These are phyloP conservation scores for Galagoides demidoff DNA, from an alignment of 2,797 vertebrate genomes.

Conservation along the genomic window DNA sequence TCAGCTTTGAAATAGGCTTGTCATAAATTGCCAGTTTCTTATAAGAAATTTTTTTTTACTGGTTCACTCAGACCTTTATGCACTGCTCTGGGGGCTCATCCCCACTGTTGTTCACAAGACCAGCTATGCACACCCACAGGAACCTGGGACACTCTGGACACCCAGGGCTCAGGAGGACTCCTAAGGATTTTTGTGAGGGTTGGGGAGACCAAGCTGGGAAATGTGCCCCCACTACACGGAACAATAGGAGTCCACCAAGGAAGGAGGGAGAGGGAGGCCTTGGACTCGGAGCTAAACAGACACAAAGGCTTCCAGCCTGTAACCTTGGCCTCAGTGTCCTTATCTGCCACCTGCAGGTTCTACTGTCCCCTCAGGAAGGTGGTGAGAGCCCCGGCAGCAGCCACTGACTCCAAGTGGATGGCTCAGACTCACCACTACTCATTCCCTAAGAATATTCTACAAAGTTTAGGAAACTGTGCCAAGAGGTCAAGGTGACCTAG, in stretches of 20 bases:
- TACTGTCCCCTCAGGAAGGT: accelerated
- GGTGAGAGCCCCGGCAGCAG: not conserved
- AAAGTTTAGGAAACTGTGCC: not conserved
- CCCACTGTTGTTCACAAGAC: not conserved
- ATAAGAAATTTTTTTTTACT: not conserved
- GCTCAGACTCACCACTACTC: not conserved
- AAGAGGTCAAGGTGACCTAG: not conserved
- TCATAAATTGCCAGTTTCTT: conserved; percentile 15
- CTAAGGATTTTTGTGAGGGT: not conserved
- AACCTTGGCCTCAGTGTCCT: not conserved
- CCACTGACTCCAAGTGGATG: not conserved
- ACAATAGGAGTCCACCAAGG: not conserved
- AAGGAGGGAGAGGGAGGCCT: accelerated
- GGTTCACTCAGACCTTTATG: not conserved
- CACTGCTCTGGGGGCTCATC: not conserved
- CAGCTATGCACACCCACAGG: not conserved
- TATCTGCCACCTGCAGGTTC: not conserved
- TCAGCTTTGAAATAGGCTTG: conserved; percentile 15
- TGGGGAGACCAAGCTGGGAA: not conserved
- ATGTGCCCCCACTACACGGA: not conserved
- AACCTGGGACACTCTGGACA: not conserved
- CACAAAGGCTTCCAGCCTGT: too few relatives aligned
- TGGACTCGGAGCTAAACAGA: not conserved
- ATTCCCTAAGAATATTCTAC: not conserved
- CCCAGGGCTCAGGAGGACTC: not conserved